A percentile compares a stretch with the other conserved stretches of the same genome.
Evolutionary conservation across 2,888 invertebrate species (phyloP).

Genomic region (Ornithoptera alexandrae): DNA sequence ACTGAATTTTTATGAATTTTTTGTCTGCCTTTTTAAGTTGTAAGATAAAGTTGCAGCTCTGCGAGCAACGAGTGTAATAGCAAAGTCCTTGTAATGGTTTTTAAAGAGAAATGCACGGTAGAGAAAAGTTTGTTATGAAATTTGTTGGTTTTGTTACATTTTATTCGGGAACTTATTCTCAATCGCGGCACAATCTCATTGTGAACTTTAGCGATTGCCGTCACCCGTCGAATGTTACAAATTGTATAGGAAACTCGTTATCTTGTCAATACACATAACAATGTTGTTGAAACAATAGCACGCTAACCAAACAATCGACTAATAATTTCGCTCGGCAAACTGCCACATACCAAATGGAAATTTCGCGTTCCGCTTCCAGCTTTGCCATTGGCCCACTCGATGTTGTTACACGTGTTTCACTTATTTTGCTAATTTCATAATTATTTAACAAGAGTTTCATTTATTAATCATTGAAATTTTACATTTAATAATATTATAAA

Average conservation of each 20-base stretch:
- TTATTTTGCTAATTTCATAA: background rate
- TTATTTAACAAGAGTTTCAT: background rate
- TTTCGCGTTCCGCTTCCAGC: slow-evolving; percentile 52
- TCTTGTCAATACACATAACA: slow-evolving; percentile 50
- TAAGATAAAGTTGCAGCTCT: slow-evolving; percentile 57
- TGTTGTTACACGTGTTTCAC: slow-evolving; percentile 51
- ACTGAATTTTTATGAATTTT: slow-evolving; percentile 71
- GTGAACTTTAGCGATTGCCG: slow-evolving; percentile 26
- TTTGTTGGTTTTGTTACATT: slow-evolving; percentile 3
- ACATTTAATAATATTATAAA: too few relatives aligned
- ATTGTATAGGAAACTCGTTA: slow-evolving; percentile 47
- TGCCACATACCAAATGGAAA: slow-evolving; percentile 62
- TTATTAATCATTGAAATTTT: background rate
- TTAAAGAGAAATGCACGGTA: slow-evolving; percentile 25
- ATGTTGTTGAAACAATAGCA: slow-evolving; percentile 51
- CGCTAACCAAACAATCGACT: slow-evolving; percentile 61
- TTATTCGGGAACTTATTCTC: slow-evolving; percentile 13
- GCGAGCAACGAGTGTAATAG: slow-evolving; percentile 40
- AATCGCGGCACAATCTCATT: slow-evolving; percentile 24
- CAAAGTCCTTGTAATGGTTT: slow-evolving; percentile 38
- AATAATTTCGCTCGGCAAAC: slow-evolving; percentile 61
- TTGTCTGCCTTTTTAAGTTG: slow-evolving; percentile 60
- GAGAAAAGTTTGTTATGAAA: slow-evolving; percentile 1
- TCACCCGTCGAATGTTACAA: slow-evolving; percentile 31
- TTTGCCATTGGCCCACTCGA: slow-evolving; percentile 55